phyloP scores from a whole-genome alignment of 2,113 vertebrate genomes.

The Bufo bufo region DNA sequence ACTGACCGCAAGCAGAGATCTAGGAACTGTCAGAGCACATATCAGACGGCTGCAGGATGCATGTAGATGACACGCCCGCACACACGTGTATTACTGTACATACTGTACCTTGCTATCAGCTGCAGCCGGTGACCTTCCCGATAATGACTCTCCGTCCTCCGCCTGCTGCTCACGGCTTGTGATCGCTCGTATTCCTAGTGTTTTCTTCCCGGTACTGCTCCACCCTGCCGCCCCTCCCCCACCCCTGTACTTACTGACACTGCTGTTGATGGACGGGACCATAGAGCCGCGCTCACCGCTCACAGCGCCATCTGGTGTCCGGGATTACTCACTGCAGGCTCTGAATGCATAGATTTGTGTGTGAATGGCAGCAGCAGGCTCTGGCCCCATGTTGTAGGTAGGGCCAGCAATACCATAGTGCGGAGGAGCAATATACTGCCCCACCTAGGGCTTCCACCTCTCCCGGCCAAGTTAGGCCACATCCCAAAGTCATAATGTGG shows the following conservation, averaged over 20 bases:
- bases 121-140: not conserved
- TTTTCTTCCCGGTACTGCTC: constrained; percentile 12
- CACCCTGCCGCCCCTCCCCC: not conserved
- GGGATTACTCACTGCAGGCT: not conserved
- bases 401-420: too few species aligned
- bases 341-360: too few species aligned
- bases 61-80: too few species aligned
- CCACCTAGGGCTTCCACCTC: too few species aligned
- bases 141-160: not conserved
- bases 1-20: too few species aligned
- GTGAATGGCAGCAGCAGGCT: too few species aligned
- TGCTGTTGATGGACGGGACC: not conserved
- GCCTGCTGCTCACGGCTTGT: not conserved
- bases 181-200: not conserved
- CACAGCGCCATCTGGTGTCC: not conserved
- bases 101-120: not conserved
- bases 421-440: too few species aligned
- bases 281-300: constrained; percentile 9
- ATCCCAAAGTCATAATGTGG: too few species aligned
- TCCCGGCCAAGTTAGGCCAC: too few species aligned
- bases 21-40: too few species aligned
- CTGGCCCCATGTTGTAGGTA: too few species aligned
- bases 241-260: not conserved
- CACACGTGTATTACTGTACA: not conserved
- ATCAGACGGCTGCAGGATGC: too few species aligned